These are phyloP conservation scores for Dione juno DNA, from an alignment of 2,888 invertebrate species.

Conservation along the genomic window DNA sequence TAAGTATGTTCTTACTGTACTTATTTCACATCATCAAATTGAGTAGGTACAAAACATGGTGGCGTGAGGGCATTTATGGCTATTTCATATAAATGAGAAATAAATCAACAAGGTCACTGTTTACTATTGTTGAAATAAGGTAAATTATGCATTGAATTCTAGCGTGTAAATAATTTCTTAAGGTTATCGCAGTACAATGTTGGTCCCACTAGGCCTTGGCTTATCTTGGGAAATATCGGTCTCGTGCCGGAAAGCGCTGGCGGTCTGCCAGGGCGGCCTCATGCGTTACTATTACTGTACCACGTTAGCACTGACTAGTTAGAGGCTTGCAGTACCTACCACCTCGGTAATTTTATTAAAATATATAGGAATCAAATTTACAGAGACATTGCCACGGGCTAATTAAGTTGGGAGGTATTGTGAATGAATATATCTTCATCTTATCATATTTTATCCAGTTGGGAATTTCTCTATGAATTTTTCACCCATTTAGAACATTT, in stretches of 20 bases:
- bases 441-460: no score
- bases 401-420: background rate
- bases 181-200: slow-evolving; percentile 58
- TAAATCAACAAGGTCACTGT: slow-evolving; percentile 17
- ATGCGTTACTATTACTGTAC: slow-evolving; percentile 48
- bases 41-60: background rate
- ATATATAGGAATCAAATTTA: background rate
- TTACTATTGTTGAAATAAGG: slow-evolving; percentile 23
- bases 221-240: slow-evolving; percentile 73
- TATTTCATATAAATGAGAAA: slow-evolving; percentile 4
- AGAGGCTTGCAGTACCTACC: slow-evolving; percentile 6
- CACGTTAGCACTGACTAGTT: slow-evolving; percentile 40
- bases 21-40: background rate
- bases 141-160: slow-evolving; percentile 51
- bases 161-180: slow-evolving; percentile 60
- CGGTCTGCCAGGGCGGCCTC: slow-evolving; percentile 57
- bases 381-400: background rate
- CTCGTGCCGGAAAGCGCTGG: slow-evolving; percentile 71
- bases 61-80: slow-evolving; percentile 10
- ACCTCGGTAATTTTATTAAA: background rate
- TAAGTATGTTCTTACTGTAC: slow-evolving; percentile 3
- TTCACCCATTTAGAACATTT: background rate
- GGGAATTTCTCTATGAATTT: background rate
- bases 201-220: slow-evolving; percentile 54
- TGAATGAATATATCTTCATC: no score